Evolutionary conservation across 2,888 invertebrate genomes (phyloP).

Genomic region (Parasteatoda lunata): DNA sequence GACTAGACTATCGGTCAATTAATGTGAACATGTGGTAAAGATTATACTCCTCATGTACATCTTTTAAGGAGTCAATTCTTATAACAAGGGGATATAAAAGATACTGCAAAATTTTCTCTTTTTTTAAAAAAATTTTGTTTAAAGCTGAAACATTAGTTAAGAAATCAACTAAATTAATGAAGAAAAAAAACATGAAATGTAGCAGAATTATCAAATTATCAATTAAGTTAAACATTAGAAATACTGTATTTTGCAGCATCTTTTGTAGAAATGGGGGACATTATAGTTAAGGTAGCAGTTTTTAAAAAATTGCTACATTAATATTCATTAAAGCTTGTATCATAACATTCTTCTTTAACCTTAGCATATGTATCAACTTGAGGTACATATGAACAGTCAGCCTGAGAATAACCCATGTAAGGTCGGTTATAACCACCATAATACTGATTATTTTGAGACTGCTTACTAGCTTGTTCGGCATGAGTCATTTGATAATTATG

Average conservation of each 20-base stretch:
- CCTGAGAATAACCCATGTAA: slow-evolving; percentile 67
- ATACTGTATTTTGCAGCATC: slow-evolving; percentile 50
- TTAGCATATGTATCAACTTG: slow-evolving; percentile 67
- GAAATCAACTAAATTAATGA: background rate
- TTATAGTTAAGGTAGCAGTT: slow-evolving; percentile 33
- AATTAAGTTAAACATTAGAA: background rate
- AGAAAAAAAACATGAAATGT: background rate
- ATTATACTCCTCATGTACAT: slow-evolving; percentile 60
- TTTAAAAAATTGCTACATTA: slow-evolving; percentile 37
- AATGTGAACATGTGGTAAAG: slow-evolving; percentile 63
- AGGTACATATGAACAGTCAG: slow-evolving; percentile 66
- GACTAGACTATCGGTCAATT: slow-evolving; percentile 64
- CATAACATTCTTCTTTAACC: slow-evolving; percentile 68
- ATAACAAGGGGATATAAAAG: slow-evolving; percentile 53
- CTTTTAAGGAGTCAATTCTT: slow-evolving; percentile 34
- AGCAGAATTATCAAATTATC: background rate
- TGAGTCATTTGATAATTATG: slow-evolving; percentile 64
- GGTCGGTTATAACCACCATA: slow-evolving; percentile 63
- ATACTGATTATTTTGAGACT: slow-evolving; percentile 63
- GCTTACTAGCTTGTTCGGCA: slow-evolving; percentile 60
- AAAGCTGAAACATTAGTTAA: background rate
- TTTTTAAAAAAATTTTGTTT: background rate
- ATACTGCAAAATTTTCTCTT: slow-evolving; percentile 46
- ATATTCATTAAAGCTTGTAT: slow-evolving; percentile 64
- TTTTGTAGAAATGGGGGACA: slow-evolving; percentile 29